Conservation (phyloP, 2,113 vertebrate genomes). For the Chelonoidis abingdonii region DNA sequence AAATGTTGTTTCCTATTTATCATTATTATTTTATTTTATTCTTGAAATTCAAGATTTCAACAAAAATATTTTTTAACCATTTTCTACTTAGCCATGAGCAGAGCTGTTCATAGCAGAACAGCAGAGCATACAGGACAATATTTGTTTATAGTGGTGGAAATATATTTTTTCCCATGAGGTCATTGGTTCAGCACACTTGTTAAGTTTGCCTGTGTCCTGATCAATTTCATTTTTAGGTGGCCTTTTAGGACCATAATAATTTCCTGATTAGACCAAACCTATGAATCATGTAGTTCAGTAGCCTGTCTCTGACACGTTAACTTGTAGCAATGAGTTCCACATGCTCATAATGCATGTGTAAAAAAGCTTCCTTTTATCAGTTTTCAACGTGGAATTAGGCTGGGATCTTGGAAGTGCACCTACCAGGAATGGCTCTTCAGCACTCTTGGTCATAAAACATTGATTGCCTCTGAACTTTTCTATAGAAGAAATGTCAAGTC, state of each 20-base stretch:
- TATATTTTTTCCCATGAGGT: too few species aligned
- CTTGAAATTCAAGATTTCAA: neutral
- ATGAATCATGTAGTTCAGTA: neutral
- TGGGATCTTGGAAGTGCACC: neutral
- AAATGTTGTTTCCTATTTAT: too few species aligned
- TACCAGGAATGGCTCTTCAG: neutral
- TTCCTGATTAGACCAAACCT: neutral
- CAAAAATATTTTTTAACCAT: neutral
- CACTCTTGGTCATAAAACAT: conserved; percentile 46
- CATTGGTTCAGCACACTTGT: rapidly evolving
- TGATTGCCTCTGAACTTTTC: conserved; percentile 32
- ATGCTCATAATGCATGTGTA: neutral
- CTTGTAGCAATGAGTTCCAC: neutral
- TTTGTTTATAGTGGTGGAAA: neutral
- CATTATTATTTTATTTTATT: neutral
- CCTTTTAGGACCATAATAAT: neutral
- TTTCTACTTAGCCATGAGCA: neutral
- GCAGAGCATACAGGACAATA: rapidly evolving
- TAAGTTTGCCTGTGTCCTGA: neutral
- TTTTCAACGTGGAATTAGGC: neutral
- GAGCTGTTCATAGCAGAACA: neutral
- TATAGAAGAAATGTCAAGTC: conserved; percentile 59
- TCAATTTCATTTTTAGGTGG: neutral
- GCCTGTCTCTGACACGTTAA: neutral
- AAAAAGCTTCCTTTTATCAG: neutral